Evolutionary conservation across 2,113 vertebrate species (phyloP), one percentile per base, ranked within the genome.

Genomic region (Scopus umbretta): DNA sequence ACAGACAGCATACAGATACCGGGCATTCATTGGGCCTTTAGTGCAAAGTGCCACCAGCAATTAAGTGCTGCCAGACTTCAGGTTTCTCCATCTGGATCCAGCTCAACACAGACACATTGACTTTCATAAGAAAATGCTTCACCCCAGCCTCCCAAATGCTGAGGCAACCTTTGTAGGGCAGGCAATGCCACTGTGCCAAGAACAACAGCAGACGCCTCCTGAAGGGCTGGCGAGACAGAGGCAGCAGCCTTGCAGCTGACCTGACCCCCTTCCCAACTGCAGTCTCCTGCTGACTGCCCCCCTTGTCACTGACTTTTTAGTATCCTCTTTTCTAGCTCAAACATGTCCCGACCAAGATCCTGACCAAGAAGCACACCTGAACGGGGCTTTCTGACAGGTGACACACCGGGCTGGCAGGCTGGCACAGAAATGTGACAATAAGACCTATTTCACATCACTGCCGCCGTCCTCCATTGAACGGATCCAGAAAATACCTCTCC

Each of bases 141-240:
- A 71, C 75, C 56, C 47, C 47, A 52, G 73, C 30, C 56, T 85
- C 53, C 62, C 62, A 56, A 67, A 63, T 7, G 18, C 90, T 42
- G 73, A 43, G 66, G 92, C 52, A 90, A 85, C 66, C 53, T 86
- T 27, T 72, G 73, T 29, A 72, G 32, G 53, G 43, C 18, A 61
- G 43, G 66, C 72, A 29, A 10, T 36, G 73, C 13, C 66, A 16
- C 29, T 1, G 36, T 32, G 61, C 89, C 70, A 65, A 55, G 91
- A 36, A 13, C 1, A 18, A 27, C 0, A 1, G 7, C 63, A 78
- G 76, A 20, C 0, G 0, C 19, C 80, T 89, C 42, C 66, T 21
- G 34, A 68, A 40, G 0, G 1, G n/a, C 26, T 9, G 11, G 25
- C 8, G 23, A 32, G 76, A 75, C 43, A 65, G 67, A 63, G 21